Percentiles rank a stretch among this genome's conserved stretches.
Conservation (phyloP, 2,797 vertebrate species). For the Limnodromus scolopaceus region DNA sequence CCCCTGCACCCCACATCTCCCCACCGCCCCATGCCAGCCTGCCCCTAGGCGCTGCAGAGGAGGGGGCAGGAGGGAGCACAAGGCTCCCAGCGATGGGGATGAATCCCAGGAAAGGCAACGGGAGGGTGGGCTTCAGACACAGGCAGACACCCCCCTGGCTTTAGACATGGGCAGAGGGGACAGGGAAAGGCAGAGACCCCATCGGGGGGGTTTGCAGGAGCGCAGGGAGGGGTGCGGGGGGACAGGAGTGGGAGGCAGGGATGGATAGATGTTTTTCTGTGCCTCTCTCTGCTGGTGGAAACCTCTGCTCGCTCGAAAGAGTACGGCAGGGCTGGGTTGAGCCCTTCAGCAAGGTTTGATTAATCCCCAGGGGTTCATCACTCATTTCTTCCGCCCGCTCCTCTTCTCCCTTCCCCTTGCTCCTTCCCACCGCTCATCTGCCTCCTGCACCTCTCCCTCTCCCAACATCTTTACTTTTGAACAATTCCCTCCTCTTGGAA, state of each 20-base stretch:
- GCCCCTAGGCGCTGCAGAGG: rapidly evolving
- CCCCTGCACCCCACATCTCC: background rate
- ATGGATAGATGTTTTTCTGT: background rate
- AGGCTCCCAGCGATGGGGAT: background rate
- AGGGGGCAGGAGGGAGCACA: background rate
- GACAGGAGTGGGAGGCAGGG: background rate
- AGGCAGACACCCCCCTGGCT: background rate
- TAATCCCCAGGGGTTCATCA: background rate
- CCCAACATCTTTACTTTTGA: background rate
- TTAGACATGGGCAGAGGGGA: background rate
- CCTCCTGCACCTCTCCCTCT: background rate
- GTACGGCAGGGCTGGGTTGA: background rate
- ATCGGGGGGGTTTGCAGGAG: background rate
- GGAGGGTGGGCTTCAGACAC: background rate
- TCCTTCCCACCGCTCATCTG: background rate
- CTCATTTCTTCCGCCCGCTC: background rate
- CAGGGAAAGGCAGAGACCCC: background rate
- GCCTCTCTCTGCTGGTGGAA: background rate
- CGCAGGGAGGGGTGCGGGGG: background rate
- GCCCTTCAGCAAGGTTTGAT: conserved; percentile 33
- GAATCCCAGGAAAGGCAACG: background rate
- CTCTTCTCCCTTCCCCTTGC: background rate
- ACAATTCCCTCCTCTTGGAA: background rate
- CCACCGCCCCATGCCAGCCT: rapidly evolving
- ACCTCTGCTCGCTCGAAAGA: background rate